phyloP scores from a whole-genome alignment of 2,797 vertebrate species.

The Xiphorhynchus erythropygius region DNA sequence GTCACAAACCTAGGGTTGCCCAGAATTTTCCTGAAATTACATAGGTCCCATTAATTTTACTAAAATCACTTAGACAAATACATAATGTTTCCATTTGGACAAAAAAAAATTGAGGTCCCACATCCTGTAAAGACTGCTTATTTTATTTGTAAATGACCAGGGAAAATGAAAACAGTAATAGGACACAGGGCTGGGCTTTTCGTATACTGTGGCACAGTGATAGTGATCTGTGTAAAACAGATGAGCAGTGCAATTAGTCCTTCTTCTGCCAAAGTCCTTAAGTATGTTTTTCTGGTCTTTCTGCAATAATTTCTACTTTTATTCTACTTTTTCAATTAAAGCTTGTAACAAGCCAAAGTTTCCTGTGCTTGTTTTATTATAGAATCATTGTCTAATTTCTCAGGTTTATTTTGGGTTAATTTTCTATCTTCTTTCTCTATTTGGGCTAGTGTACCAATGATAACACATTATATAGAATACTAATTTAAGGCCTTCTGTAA shows the following conservation, averaged over 20 bases:
- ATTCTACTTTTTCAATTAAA: neutral
- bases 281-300: neutral
- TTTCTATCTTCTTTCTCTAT: neutral
- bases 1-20: neutral
- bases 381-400: neutral
- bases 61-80: neutral
- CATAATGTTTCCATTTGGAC: neutral
- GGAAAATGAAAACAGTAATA: neutral
- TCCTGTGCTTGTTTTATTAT: neutral
- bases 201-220: fast-evolving
- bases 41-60: neutral
- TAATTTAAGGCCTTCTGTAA: neutral
- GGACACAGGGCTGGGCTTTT: neutral
- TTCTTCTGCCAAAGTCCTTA: neutral
- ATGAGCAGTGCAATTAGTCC: neutral
- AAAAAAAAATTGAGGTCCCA: neutral
- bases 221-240: neutral
- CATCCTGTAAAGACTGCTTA: neutral
- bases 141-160: neutral
- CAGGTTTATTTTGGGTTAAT: neutral
- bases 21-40: neutral
- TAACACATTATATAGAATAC: neutral
- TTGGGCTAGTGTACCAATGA: neutral
- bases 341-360: neutral
- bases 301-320: neutral